Conservation (phyloP, 2,113 vertebrate genomes). For the Aplodontia rufa region DNA sequence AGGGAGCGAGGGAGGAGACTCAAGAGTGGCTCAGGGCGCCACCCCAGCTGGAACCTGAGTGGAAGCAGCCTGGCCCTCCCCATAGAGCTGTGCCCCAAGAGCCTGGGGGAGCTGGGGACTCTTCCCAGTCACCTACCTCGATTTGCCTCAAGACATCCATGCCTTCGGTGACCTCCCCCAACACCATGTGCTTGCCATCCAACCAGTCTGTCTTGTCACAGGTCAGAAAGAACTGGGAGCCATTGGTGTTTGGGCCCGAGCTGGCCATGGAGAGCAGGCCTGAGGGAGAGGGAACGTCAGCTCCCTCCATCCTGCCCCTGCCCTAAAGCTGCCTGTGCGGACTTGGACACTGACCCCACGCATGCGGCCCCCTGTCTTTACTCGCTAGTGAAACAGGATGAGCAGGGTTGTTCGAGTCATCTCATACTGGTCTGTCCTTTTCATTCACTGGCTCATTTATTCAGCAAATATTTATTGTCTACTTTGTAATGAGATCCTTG, state of each 20-base stretch:
- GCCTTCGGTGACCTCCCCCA: constrained; percentile 95
- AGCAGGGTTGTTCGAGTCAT: background rate
- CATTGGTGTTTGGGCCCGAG: constrained; percentile 92
- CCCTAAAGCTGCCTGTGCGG: accelerated
- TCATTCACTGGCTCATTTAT: background rate
- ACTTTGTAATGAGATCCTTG: background rate
- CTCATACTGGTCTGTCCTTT: background rate
- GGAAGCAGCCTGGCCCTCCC: background rate
- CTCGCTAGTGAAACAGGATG: background rate
- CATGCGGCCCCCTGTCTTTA: background rate
- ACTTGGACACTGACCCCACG: accelerated
- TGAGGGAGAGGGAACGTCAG: constrained; percentile 38
- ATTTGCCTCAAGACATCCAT: constrained; percentile 93
- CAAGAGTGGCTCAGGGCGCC: background rate
- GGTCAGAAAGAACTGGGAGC: constrained; percentile 97
- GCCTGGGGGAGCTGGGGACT: accelerated
- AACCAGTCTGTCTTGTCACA: constrained; percentile 96
- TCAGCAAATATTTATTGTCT: background rate
- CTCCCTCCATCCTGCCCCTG: accelerated
- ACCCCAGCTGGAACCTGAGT: no score
- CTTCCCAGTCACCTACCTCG: constrained; percentile 83
- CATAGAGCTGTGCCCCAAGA: background rate
- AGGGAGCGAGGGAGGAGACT: background rate
- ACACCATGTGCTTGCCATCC: constrained; percentile 95
- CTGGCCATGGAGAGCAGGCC: constrained; percentile 95